A percentile compares a stretch with the other conserved stretches of the same genome.
Evolutionary conservation across 2,113 vertebrate species (phyloP).

Genomic region (cattle (Bos taurus)): ARS-UCD2.0 NC_037354.1:17468501-17469000

Average conservation of each 20-base stretch:
- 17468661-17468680: background rate
- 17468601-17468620: slow-evolving; percentile 11
- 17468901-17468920: background rate
- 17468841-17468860: background rate
- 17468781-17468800: background rate
- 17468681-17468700: background rate
- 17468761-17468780: background rate
- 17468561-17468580: background rate
- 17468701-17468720: background rate
- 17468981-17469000: background rate
- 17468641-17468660: slow-evolving; percentile 21
- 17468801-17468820: background rate
- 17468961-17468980: background rate
- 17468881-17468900: background rate
- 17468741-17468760: background rate
- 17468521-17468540: slow-evolving; percentile 17
- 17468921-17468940: background rate
- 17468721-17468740: background rate
- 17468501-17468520: slow-evolving; percentile 22
- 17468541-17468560: background rate
- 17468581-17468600: slow-evolving; percentile 16
- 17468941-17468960: background rate
- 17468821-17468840: background rate
- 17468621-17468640: slow-evolving; percentile 31
- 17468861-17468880: background rate